A percentile compares a stretch with the other conserved stretches of the same genome.
These are phyloP conservation scores for Cephus runcator DNA, from an alignment of 2,888 invertebrate species.

Conservation along the genomic window DNA sequence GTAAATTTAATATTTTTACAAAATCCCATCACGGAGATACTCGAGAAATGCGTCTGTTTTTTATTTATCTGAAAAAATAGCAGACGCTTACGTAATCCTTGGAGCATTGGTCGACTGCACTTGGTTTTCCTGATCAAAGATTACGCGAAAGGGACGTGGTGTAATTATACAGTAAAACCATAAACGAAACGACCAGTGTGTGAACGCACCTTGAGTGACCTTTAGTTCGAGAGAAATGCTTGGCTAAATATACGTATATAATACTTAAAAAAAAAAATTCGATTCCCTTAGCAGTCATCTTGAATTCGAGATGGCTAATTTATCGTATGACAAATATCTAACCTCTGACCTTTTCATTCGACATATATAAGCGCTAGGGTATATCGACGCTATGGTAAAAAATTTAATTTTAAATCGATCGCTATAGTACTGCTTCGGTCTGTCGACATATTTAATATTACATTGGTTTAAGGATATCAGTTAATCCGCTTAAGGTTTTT, in stretches of 20 bases:
- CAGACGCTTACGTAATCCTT: not conserved
- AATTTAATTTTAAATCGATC: not conserved
- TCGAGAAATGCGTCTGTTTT: not conserved
- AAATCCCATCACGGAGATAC: not conserved
- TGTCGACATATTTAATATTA: not conserved
- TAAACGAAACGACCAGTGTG: not conserved
- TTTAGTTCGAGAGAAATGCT: not conserved
- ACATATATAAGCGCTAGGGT: not conserved
- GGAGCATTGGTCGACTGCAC: not conserved
- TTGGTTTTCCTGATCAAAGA: not conserved
- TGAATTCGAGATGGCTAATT: not conserved
- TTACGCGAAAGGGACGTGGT: not conserved
- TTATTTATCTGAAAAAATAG: not conserved
- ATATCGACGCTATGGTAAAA: not conserved
- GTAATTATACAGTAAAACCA: not conserved
- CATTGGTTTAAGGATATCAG: not conserved
- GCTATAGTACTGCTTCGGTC: not conserved
- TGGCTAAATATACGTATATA: not conserved
- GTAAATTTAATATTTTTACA: not conserved
- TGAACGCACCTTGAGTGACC: not conserved
- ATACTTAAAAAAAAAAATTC: not conserved
- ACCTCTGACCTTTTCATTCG: not conserved
- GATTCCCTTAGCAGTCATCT: not conserved
- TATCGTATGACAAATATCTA: not conserved
- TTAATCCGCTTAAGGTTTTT: not conserved